phyloP scores from a whole-genome alignment of 2,113 vertebrate species.

The Lethenteron camtschaticum region DNA sequence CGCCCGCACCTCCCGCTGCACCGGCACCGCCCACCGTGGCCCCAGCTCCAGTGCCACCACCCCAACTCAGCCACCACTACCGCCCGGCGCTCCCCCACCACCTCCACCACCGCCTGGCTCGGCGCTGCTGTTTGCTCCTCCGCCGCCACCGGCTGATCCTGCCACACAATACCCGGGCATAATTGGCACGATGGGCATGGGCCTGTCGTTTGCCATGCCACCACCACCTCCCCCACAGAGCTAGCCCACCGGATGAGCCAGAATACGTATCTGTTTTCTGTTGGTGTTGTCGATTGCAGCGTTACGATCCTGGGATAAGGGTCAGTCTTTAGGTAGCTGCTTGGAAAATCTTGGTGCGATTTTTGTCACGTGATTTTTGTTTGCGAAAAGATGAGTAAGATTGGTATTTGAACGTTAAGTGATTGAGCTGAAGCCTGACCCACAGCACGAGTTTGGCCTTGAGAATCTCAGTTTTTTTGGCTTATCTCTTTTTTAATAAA shows the following conservation, averaged over 20 bases:
- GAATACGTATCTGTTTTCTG: too few species aligned
- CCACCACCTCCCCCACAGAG: constrained; percentile 6
- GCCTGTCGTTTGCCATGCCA: not conserved
- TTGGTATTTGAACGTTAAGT: too few species aligned
- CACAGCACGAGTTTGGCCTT: too few species aligned
- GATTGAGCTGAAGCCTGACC: too few species aligned
- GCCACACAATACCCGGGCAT: not conserved
- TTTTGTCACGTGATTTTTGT: too few species aligned
- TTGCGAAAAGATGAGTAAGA: too few species aligned
- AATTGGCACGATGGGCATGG: constrained; percentile 4
- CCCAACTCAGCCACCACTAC: constrained; percentile 3
- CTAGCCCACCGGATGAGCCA: not conserved
- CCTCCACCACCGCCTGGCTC: constrained; percentile 3
- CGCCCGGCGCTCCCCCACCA: not conserved
- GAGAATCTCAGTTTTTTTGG: too few species aligned
- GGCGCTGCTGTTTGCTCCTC: not conserved
- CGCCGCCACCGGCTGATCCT: constrained; percentile 1
- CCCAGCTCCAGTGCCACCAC: not conserved
- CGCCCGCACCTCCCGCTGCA: not conserved
- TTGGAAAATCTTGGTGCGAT: too few species aligned
- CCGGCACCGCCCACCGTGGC: not conserved
- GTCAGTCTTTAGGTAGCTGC: too few species aligned
- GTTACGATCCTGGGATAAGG: too few species aligned
- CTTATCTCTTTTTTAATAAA: too few species aligned
- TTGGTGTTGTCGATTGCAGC: too few species aligned